A percentile compares a stretch with the other conserved stretches of the same genome.
These are phyloP conservation scores for Apaloderma vittatum DNA, from an alignment of 2,113 vertebrate genomes.

Conservation along the genomic window DNA sequence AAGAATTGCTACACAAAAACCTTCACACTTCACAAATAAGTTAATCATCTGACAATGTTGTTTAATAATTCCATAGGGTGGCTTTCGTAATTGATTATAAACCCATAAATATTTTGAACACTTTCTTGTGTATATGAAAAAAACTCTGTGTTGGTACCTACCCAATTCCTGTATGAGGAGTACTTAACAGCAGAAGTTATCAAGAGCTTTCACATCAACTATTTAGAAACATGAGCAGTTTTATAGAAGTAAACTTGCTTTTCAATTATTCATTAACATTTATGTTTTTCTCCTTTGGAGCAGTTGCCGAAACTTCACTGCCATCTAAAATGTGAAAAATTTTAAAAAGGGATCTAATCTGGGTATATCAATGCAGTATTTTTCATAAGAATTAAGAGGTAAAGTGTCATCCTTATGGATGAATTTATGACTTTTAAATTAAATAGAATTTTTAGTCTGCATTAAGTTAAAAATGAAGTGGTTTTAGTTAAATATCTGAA, in stretches of 20 bases:
- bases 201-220: background rate
- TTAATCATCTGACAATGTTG: background rate
- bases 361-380: background rate
- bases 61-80: background rate
- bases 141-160: background rate
- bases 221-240: background rate
- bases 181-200: background rate
- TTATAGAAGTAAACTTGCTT: background rate
- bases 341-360: background rate
- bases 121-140: background rate
- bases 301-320: background rate
- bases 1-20: background rate
- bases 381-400: constrained; percentile 1
- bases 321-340: background rate
- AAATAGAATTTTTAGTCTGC: background rate
- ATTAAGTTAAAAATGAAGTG: background rate
- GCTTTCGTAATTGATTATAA: background rate
- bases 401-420: background rate
- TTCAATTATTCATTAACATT: background rate
- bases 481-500: background rate
- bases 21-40: background rate
- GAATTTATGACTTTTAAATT: background rate
- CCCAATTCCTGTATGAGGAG: background rate
- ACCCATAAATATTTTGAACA: background rate
- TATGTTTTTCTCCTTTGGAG: background rate